phyloP scores from a whole-genome alignment of 2,113 vertebrate genomes.

The Odocoileus virginianus region DNA sequence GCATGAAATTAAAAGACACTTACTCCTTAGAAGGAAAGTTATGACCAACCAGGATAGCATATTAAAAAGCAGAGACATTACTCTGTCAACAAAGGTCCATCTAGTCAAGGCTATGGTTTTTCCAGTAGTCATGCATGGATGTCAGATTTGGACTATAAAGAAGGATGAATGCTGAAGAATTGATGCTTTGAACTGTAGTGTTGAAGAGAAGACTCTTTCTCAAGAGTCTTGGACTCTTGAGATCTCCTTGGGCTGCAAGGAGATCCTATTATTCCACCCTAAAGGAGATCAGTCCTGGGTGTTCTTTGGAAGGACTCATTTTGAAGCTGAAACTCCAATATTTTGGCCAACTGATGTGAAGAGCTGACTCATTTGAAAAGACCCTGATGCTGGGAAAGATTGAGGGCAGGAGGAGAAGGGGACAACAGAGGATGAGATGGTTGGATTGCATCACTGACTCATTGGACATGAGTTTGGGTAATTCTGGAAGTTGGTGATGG shows the following conservation, averaged over 20 bases:
- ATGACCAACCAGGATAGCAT: neutral
- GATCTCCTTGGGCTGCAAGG: neutral
- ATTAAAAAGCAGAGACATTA: neutral
- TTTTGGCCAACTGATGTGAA: neutral
- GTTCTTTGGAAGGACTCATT: neutral
- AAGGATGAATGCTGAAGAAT: accelerated
- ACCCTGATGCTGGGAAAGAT: neutral
- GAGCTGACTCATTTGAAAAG: neutral
- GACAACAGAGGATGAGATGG: neutral
- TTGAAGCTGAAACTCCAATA: neutral
- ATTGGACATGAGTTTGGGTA: neutral
- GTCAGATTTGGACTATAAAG: neutral
- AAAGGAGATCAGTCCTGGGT: neutral
- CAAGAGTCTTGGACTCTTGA: neutral
- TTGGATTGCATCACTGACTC: neutral
- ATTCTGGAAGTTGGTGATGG: neutral
- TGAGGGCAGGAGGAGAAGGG: neutral
- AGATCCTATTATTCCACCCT: neutral
- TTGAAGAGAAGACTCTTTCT: neutral
- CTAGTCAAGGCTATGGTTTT: neutral
- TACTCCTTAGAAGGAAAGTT: neutral
- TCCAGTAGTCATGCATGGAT: neutral
- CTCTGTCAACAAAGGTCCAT: neutral
- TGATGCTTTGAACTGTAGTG: neutral
- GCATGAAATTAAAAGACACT: neutral